Conservation (phyloP, 2,888 invertebrate species). For the Alitta virens region DNA sequence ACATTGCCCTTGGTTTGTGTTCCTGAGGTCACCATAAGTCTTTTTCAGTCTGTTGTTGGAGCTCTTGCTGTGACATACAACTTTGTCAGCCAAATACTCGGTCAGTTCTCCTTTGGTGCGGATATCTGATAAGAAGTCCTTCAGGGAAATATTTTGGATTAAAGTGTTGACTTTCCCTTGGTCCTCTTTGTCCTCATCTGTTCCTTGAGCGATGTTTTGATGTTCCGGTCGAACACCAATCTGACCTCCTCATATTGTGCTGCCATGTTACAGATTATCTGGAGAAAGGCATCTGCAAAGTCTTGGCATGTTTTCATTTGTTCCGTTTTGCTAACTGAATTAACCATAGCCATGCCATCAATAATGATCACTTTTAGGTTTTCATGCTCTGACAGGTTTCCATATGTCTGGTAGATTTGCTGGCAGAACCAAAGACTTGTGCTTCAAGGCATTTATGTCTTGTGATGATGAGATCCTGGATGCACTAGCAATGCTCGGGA, state of each 20-base stretch:
- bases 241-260: conserved; percentile 19
- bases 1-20: conserved; percentile 17
- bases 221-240: conserved; percentile 22
- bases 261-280: conserved; percentile 18
- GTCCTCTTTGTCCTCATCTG: conserved; percentile 21
- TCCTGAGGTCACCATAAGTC: conserved; percentile 20
- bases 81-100: conserved; percentile 19
- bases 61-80: conserved; percentile 18
- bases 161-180: conserved; percentile 22
- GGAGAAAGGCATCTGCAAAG: conserved; percentile 18
- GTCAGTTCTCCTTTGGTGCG: conserved; percentile 19
- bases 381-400: too few species aligned
- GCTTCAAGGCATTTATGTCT: too few species aligned
- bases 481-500: too few species aligned
- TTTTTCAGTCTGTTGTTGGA: conserved; percentile 16
- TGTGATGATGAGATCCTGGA: too few species aligned
- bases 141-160: conserved; percentile 24
- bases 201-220: conserved; percentile 17
- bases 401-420: too few species aligned
- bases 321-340: conserved; percentile 14
- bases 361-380: too few species aligned
- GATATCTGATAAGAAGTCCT: conserved; percentile 21
- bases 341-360: conserved; percentile 23
- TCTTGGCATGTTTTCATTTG: conserved; percentile 19
- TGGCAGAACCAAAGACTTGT: too few species aligned